Evolutionary conservation across 2,797 vertebrate genomes (phyloP).

Genomic region (Trematomus bernacchii): DNA sequence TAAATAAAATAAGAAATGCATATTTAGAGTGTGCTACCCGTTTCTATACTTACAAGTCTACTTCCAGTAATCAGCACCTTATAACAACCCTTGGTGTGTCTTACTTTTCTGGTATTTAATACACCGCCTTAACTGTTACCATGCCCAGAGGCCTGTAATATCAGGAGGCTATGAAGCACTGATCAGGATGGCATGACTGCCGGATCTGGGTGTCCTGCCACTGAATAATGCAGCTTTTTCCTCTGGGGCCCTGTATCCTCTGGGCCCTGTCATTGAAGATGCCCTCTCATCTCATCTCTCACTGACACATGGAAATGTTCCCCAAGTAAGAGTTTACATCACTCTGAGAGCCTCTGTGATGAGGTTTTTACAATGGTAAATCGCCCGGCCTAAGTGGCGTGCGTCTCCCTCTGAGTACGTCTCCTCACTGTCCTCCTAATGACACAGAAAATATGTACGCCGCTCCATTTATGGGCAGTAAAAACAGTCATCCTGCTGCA

Average conservation of each 20-base stretch:
- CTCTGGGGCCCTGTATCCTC: constrained; percentile 68
- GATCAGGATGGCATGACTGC: constrained; percentile 70
- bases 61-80: not conserved
- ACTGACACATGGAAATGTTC: constrained; percentile 74
- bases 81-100: not conserved
- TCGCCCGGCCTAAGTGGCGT: constrained; percentile 68
- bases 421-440: constrained; percentile 81
- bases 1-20: not conserved
- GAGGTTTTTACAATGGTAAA: constrained; percentile 78
- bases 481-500: constrained; percentile 78
- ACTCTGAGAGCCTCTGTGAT: constrained; percentile 64
- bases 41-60: not conserved
- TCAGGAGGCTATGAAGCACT: constrained; percentile 75
- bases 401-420: constrained; percentile 65
- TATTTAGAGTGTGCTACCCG: not conserved
- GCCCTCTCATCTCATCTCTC: constrained; percentile 77
- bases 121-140: constrained; percentile 38
- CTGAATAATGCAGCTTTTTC: constrained; percentile 86
- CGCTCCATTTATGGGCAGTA: constrained; percentile 83
- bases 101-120: not conserved
- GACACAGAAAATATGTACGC: constrained; percentile 80
- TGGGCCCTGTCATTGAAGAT: constrained; percentile 73
- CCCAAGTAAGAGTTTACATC: constrained; percentile 72
- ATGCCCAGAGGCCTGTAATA: constrained; percentile 77
- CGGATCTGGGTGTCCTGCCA: constrained; percentile 68